These are phyloP conservation scores for Larimichthys crocea DNA, from an alignment of 2,113 vertebrate genomes.

Conservation along the genomic window DNA sequence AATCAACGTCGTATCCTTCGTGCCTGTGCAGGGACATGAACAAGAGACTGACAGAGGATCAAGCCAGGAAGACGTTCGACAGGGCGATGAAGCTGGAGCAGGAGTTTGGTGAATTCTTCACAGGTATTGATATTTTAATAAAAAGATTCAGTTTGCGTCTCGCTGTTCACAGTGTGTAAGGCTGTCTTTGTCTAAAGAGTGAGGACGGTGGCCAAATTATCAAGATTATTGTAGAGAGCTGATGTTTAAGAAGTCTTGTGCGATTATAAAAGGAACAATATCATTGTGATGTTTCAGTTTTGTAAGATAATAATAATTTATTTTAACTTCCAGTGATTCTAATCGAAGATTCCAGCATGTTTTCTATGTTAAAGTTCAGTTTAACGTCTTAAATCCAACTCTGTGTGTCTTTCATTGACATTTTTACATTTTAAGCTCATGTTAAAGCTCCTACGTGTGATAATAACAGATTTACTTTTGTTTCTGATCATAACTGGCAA, in stretches of 20 bases:
- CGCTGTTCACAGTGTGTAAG: background rate
- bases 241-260: no score
- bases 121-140: conserved; percentile 85
- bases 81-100: conserved; percentile 96
- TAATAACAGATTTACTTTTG: background rate
- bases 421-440: background rate
- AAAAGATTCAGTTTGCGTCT: background rate
- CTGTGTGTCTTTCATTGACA: background rate
- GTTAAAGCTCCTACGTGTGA: background rate
- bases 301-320: background rate
- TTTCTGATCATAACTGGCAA: background rate
- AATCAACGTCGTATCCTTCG: no score
- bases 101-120: conserved; percentile 99
- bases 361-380: no score
- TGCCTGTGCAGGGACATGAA: conserved; percentile 92
- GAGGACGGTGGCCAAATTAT: background rate
- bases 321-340: background rate
- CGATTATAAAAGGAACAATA: no score
- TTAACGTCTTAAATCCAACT: background rate
- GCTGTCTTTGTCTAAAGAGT: background rate
- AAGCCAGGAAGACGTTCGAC: conserved; percentile 96
- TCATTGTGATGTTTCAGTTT: background rate
- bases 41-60: conserved; percentile 96
- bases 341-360: no score
- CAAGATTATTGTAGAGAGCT: background rate